Percentiles rank a stretch among this genome's conserved stretches.
Conservation (phyloP, 2,797 vertebrate genomes). For the Helicolenus hilgendorfi region DNA sequence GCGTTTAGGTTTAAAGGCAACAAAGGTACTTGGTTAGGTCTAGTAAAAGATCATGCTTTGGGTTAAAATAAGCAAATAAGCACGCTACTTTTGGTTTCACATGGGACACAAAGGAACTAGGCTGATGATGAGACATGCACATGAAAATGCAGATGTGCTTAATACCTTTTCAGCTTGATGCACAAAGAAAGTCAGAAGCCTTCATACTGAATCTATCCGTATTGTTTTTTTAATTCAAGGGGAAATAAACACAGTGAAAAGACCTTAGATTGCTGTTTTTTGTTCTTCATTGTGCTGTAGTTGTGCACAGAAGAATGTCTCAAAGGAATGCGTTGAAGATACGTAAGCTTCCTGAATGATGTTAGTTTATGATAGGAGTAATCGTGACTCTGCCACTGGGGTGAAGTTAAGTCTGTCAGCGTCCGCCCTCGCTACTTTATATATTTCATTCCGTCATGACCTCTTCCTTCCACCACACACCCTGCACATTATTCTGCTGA, state of each 20-base stretch:
- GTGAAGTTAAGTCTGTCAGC: neutral
- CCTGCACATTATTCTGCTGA: constrained; percentile 6
- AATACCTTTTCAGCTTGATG: neutral
- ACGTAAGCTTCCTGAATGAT: neutral
- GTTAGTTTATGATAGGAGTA: constrained; percentile 9
- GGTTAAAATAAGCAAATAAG: too few relatives aligned
- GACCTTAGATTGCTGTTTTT: neutral
- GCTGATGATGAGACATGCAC: neutral
- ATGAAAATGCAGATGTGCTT: neutral
- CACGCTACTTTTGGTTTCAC: too few relatives aligned
- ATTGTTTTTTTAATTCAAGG: neutral
- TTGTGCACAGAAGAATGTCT: neutral
- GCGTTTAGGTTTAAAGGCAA: too few relatives aligned
- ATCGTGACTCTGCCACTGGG: constrained; percentile 5
- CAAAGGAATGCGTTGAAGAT: constrained; percentile 29
- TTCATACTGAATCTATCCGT: neutral
- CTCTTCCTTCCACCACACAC: constrained; percentile 25
- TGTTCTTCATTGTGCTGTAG: neutral
- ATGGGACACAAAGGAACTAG: too few relatives aligned
- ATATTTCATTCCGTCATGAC: neutral
- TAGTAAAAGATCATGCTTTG: too few relatives aligned
- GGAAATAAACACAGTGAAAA: neutral
- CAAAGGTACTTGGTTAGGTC: too few relatives aligned
- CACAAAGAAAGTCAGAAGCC: neutral
- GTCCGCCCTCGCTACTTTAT: neutral